A percentile compares a stretch with the other conserved stretches of the same genome.
These are phyloP conservation scores for Phrynocephalus forsythii DNA, from an alignment of 2,797 vertebrate genomes.

Conservation along the genomic window DNA sequence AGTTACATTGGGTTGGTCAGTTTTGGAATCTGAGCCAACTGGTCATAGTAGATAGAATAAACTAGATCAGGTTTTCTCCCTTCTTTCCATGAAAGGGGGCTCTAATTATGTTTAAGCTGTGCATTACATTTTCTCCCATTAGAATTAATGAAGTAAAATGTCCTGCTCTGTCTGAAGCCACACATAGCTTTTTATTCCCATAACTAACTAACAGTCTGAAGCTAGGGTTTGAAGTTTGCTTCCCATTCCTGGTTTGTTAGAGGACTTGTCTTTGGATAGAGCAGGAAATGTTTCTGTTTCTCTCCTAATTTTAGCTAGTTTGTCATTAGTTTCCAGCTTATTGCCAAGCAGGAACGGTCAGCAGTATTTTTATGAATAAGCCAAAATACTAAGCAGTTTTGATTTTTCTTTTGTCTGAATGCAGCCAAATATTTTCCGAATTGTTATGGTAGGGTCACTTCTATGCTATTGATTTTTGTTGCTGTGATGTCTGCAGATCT, in stretches of 20 bases:
- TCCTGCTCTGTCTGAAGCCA: not conserved
- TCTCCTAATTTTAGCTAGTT: not conserved
- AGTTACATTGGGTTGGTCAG: too few species aligned
- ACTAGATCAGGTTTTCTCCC: too few species aligned
- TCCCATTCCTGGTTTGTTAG: not conserved
- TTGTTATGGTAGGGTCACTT: slow-evolving; percentile 35
- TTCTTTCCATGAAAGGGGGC: too few species aligned
- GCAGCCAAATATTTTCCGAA: slow-evolving; percentile 38
- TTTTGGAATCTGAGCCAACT: too few species aligned
- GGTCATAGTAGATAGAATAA: too few species aligned
- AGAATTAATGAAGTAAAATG: too few species aligned
- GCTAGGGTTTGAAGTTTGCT: not conserved
- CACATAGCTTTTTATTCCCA: not conserved
- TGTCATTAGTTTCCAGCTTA: not conserved
- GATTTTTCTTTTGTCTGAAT: not conserved
- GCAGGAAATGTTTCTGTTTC: not conserved
- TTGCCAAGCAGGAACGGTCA: too few species aligned
- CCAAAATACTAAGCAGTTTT: not conserved
- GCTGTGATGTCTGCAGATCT: slow-evolving; percentile 53
- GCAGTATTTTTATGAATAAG: not conserved
- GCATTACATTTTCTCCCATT: too few species aligned
- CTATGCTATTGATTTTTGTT: slow-evolving; percentile 36
- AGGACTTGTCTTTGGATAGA: not conserved
- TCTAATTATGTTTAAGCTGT: too few species aligned
- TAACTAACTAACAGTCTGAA: not conserved